Evolutionary conservation across 1,140 invertebrate genomes (phyloP).

Genomic region (Hirudo medicinalis): DNA sequence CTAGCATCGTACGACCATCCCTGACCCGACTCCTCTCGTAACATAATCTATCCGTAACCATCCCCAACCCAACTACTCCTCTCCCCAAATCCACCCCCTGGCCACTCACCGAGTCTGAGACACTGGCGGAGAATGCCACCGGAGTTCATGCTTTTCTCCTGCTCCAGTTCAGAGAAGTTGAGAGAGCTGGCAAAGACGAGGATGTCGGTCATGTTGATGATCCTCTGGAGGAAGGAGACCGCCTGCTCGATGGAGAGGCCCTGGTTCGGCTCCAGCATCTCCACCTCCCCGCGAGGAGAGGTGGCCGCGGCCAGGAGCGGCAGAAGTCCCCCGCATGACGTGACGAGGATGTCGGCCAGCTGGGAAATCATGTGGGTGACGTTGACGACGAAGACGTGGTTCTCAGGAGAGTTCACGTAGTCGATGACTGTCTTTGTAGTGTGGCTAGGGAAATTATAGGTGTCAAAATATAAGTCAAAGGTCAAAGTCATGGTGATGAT

Average conservation of each 20-base stretch:
- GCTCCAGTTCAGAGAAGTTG: slow-evolving; percentile 92
- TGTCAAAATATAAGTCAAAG: neutral
- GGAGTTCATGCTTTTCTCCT: slow-evolving; percentile 99
- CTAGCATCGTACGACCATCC: too few species aligned
- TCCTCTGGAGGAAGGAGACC: slow-evolving; percentile 83
- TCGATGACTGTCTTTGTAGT: slow-evolving; percentile 91
- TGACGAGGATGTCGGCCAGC: slow-evolving; percentile 94
- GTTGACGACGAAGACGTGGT: slow-evolving; percentile 97
- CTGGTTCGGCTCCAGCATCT: slow-evolving; percentile 94
- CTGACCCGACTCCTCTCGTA: neutral
- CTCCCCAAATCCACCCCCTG: neutral
- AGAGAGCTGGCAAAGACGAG: slow-evolving; percentile 91
- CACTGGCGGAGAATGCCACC: slow-evolving; percentile 94
- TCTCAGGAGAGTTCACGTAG: slow-evolving; percentile 80
- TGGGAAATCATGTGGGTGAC: slow-evolving; percentile 98
- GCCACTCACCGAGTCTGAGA: slow-evolving; percentile 62
- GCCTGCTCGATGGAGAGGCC: slow-evolving; percentile 95
- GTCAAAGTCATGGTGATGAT: neutral
- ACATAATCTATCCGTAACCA: too few species aligned
- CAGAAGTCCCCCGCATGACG: slow-evolving; percentile 90
- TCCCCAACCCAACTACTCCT: too few species aligned
- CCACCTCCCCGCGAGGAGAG: slow-evolving; percentile 91
- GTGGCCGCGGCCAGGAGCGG: slow-evolving; percentile 93
- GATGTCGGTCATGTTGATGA: slow-evolving; percentile 95
- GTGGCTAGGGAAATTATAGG: slow-evolving; percentile 51